Evolutionary conservation across 2,888 invertebrate genomes (phyloP), one percentile per base, ranked within the genome.

Genomic region (Nematopogon swammerdamellus): DNA sequence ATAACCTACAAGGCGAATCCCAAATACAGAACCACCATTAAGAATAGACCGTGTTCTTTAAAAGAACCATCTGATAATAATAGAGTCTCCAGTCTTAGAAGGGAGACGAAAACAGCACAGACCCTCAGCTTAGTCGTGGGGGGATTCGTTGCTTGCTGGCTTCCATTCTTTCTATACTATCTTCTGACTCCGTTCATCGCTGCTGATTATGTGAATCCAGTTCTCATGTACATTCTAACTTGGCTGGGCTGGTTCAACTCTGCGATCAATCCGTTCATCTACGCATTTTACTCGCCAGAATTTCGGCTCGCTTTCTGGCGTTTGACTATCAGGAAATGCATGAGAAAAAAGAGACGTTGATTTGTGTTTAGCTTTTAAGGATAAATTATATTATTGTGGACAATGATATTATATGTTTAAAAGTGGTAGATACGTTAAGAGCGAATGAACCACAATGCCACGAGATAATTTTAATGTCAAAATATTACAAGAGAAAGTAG

Each of bases 201-300:
- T 0, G 74, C 71, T 50, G 72, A 77, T 48, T 83, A 85, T 57
- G 83, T 86, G 2, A 82, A 82, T 52, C 77, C 80, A 1, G 80
- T 85, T 3, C 66, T 92, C 48, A 87, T 90, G 84, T 86, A 86
- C 46, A 85, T 88, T 49, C 71, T 93, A 49, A 92, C 92, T 1
- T 94, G 93, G 93, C 73, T 94, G 43, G 94, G 92, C 0, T 94
- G 93, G 92, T 88, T 92, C 59, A 94, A 93, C 65, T 92, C 92
- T 1, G 92, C 92, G 3, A 91, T 94, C 55, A 94, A 94, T 72
- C 93, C 93, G 0, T 92, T 93, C 64, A 94, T 94, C 60, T 94
- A 93, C 62, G 92, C 93, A 18, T 93, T 93, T 63, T 93, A 92
- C 70, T 92, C 91, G 53, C 89, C 89, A 0, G 93, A 93, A 65